These are phyloP conservation scores for Saccostrea cuccullata DNA, from an alignment of 1,140 invertebrate species.

Conservation along the genomic window DNA sequence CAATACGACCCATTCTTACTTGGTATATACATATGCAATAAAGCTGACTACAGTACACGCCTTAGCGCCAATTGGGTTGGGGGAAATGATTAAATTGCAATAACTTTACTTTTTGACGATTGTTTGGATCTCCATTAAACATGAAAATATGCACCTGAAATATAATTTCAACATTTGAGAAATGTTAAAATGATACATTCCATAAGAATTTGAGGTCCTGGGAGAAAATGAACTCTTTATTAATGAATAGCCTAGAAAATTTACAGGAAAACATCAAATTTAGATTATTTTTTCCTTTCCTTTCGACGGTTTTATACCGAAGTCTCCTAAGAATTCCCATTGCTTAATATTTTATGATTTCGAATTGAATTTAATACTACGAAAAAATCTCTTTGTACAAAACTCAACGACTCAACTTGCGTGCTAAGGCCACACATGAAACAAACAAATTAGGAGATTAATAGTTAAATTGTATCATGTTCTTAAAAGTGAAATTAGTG, in stretches of 20 bases:
- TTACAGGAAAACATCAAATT: not conserved
- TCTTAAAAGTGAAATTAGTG: slow-evolving; percentile 34
- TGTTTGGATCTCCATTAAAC: not conserved
- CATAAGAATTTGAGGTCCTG: not conserved
- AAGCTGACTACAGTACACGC: not conserved
- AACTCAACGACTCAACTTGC: not conserved
- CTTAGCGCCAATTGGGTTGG: slow-evolving; percentile 21
- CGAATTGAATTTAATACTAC: too few species aligned
- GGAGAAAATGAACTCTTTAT: not conserved
- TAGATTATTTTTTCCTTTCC: not conserved
- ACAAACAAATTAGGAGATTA: slow-evolving; percentile 29
- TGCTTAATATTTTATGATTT: too few species aligned
- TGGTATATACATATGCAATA: slow-evolving; percentile 4
- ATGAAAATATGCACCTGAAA: slow-evolving; percentile 28
- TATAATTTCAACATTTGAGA: slow-evolving; percentile 32
- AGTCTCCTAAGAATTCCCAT: too few species aligned
- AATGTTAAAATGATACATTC: slow-evolving; percentile 31
- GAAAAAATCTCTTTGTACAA: not conserved
- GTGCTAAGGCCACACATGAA: slow-evolving; percentile 34
- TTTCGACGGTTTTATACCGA: too few species aligned
- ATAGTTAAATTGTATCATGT: slow-evolving; percentile 37
- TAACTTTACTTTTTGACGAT: slow-evolving; percentile 19
- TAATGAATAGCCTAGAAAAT: not conserved
- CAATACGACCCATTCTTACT: not conserved
- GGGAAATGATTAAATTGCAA: slow-evolving; percentile 35